These are phyloP conservation scores for Megamerina dolium DNA, from an alignment of 2,888 invertebrate species.

Conservation along the genomic window DNA sequence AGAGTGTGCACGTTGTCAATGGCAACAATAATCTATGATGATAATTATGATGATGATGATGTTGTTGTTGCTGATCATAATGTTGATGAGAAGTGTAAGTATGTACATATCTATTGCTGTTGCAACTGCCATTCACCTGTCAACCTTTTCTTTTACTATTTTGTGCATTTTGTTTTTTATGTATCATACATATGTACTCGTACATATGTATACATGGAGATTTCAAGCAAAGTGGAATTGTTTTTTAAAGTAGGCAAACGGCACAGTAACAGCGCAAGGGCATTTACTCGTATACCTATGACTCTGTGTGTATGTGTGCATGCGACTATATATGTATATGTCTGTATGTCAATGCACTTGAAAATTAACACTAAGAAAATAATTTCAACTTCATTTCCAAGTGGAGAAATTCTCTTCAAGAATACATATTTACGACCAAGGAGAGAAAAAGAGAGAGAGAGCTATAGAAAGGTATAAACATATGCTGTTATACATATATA, in stretches of 20 bases:
- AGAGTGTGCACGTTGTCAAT: no score
- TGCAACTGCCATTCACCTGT: conserved; percentile 1
- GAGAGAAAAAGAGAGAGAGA: no score
- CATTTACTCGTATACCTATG: conserved; percentile 5
- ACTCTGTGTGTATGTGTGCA: conserved; percentile 11
- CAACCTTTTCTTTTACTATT: conserved; percentile 6
- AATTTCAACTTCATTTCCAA: conserved; percentile 11
- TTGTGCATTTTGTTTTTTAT: conserved; percentile 9
- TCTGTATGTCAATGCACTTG: conserved; percentile 33
- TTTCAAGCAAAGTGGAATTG: conserved; percentile 1
- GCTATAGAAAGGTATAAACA: no score
- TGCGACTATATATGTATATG: conserved; percentile 2
- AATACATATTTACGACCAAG: conserved; percentile 7
- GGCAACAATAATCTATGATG: no score
- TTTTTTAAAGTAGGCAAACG: conserved; percentile 12
- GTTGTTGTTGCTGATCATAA: no score
- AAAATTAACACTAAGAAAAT: conserved; percentile 19
- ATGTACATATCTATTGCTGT: no score
- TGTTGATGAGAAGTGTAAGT: no score
- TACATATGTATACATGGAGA: no score
- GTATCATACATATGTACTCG: conserved; percentile 4
- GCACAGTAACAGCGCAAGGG: neutral
- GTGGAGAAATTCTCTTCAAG: conserved; percentile 14
- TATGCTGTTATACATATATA: no score
- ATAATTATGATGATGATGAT: no score